Evolutionary conservation across 2,113 vertebrate species (phyloP), one percentile per base, ranked within the genome.

Genomic region (Barbus barbus): DNA sequence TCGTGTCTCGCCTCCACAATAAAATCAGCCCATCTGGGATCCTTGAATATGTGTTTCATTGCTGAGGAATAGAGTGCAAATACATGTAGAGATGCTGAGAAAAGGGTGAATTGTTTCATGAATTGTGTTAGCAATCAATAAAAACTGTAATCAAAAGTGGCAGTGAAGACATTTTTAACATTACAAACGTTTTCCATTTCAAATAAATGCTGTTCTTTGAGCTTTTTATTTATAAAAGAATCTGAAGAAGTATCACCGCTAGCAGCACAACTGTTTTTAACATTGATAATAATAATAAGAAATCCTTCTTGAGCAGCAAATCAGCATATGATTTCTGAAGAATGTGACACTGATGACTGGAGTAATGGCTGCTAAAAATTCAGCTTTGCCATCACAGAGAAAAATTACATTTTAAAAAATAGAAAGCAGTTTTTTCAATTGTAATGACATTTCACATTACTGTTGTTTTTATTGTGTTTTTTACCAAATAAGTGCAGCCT

Each of bases 1-100:
- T 91, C 82, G 88, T 93, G 92, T 89, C 85, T 93, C 91, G 86
- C 92, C 93, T 91, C 91, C 93, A 89, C 92, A 90, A 89, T 93
- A 92, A 91, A 93, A 89, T 93, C 92, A 91, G 92, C 91, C 93
- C 83, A 88, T 88, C 85, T 89, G 88, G 83, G 86, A 82, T 81
- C 63, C 80, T 81, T 84, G 85, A 86, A 87, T 71, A 33, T 69
- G 78, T 81, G 61, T 80, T 80, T 87, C 81, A 79, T 78, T 87
- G 78, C 81, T 78, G 81, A 77, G 72, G 75, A 85, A 83, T 83
- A 69, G 82, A 84, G 61, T 48, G 56, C 3, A 33, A 79, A 84
- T 38, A 53, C 60, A n/a, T 46, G 71, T 58, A 65, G 38, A 65
- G 48, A 76, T 63, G 44, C 56, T 65, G 65, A 75, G 77, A 85